phyloP scores from a whole-genome alignment of 1,140 invertebrate genomes.

The Plodia interpunctella region DNA sequence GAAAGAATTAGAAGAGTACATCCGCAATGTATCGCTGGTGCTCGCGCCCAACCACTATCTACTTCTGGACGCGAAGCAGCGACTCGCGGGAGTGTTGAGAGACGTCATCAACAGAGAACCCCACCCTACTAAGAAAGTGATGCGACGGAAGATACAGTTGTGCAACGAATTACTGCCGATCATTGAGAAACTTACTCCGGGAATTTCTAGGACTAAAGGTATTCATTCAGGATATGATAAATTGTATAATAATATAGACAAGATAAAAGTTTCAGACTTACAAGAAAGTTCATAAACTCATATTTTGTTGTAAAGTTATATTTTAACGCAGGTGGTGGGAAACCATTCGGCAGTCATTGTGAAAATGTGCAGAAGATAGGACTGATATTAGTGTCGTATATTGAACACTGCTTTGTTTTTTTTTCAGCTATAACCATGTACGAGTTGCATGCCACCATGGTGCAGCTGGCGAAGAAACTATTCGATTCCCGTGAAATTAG shows the following conservation, averaged over 20 bases:
- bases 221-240: no score
- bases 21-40: constrained; percentile 76
- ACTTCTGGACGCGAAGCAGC: constrained; percentile 82
- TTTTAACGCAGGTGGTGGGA: no score
- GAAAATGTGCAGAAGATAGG: no score
- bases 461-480: constrained; percentile 80
- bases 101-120: constrained; percentile 73
- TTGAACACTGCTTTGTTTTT: neutral
- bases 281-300: no score
- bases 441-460: constrained; percentile 83
- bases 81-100: constrained; percentile 79
- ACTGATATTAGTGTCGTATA: no score
- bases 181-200: constrained; percentile 83
- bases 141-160: constrained; percentile 80
- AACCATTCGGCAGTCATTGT: no score
- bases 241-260: no score
- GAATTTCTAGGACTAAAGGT: constrained; percentile 85
- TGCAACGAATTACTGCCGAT: constrained; percentile 82
- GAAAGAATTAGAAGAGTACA: constrained; percentile 79
- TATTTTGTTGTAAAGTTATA: no score
- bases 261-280: no score
- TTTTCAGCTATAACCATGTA: constrained; percentile 84
- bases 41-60: constrained; percentile 82
- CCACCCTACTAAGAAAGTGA: constrained; percentile 76
- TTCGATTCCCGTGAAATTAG: constrained; percentile 78